Evolutionary conservation across 2,113 vertebrate species (phyloP).

Genomic region (Antechinus flavipes): DNA sequence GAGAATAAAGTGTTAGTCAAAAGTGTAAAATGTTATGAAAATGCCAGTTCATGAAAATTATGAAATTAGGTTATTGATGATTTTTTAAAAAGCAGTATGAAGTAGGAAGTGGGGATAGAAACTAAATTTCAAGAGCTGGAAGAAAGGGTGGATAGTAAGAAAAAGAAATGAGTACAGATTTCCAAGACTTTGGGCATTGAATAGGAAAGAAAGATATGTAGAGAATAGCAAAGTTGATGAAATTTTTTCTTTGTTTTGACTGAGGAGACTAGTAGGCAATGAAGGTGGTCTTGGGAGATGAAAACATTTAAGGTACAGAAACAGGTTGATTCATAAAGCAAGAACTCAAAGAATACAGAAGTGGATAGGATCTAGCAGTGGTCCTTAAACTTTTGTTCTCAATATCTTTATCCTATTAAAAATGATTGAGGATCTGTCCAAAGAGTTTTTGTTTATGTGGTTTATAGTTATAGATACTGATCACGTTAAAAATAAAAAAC

Average conservation of each 20-base stretch:
- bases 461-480: too few species aligned
- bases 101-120: neutral
- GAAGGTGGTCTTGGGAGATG: neutral
- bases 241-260: neutral
- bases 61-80: neutral
- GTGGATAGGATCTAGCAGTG: neutral
- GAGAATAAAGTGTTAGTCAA: neutral
- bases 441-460: too few species aligned
- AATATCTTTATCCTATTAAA: too few species aligned
- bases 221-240: neutral
- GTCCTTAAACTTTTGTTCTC: too few species aligned
- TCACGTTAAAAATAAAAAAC: too few species aligned
- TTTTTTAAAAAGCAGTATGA: neutral
- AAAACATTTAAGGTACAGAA: neutral
- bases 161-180: neutral
- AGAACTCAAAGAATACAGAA: neutral
- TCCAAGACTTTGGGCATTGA: neutral
- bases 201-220: neutral
- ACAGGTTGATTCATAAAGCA: neutral
- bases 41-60: neutral
- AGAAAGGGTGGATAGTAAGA: neutral
- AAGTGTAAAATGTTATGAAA: neutral
- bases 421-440: too few species aligned
- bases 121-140: neutral
- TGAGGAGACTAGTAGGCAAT: neutral